Evolutionary conservation across 2,888 invertebrate species (phyloP).

Genomic region (Acanthosepion esculentum): DNA sequence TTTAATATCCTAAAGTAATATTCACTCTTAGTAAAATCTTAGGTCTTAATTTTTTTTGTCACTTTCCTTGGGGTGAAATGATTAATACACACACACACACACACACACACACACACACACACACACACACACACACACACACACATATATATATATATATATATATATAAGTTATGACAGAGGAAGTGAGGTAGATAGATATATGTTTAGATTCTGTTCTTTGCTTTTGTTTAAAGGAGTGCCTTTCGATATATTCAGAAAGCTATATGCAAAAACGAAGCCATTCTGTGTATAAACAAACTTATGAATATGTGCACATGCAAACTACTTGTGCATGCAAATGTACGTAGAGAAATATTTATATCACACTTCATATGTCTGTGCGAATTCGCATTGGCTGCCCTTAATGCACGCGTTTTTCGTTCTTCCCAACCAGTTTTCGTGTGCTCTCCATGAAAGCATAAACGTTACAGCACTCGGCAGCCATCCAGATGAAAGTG

Average conservation of each 20-base stretch:
- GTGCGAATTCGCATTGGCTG: neutral
- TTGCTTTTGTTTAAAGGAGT: neutral
- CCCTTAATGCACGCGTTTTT: neutral
- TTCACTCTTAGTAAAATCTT: too few species aligned
- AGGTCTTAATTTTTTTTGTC: too few species aligned
- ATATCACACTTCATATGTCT: neutral
- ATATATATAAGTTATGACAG: neutral
- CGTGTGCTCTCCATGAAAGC: neutral
- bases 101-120: too few species aligned
- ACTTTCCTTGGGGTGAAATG: too few species aligned
- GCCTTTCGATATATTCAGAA: neutral
- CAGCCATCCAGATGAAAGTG: neutral
- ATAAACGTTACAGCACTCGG: neutral
- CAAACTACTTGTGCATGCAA: neutral
- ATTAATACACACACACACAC: too few species aligned
- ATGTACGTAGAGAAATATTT: too few species aligned
- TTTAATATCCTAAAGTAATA: too few species aligned
- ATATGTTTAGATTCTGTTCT: neutral
- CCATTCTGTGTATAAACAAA: neutral
- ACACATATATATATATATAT: neutral
- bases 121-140: too few species aligned
- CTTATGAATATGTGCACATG: neutral
- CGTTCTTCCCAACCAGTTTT: neutral
- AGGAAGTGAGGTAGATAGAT: neutral
- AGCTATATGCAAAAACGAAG: neutral